phyloP scores from a whole-genome alignment of 2,888 invertebrate genomes.

The Cynaeus angustus region DNA sequence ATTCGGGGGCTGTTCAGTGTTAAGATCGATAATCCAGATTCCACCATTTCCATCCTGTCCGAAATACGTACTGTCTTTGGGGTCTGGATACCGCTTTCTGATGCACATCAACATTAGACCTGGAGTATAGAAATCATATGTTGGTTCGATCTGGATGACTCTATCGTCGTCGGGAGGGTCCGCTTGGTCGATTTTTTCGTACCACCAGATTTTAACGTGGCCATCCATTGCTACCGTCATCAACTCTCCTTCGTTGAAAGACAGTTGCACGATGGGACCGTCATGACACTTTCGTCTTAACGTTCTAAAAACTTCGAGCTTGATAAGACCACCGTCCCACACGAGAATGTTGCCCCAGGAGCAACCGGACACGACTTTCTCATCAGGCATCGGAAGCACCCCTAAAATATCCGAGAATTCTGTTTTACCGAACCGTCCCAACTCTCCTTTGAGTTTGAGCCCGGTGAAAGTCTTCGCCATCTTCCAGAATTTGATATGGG shows the following conservation, averaged over 20 bases:
- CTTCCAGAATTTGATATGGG: constrained; percentile 94
- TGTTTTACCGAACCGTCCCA: constrained; percentile 94
- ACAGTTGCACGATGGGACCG: constrained; percentile 82
- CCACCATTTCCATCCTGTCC: constrained; percentile 93
- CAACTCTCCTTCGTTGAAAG: constrained; percentile 67
- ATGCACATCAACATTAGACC: constrained; percentile 73
- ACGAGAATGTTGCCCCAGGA: constrained; percentile 94
- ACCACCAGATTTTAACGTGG: constrained; percentile 89
- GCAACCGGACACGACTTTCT: constrained; percentile 91
- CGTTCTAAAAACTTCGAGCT: constrained; percentile 85
- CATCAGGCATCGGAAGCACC: constrained; percentile 89
- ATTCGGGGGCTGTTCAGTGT: constrained; percentile 70
- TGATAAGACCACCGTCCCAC: constrained; percentile 93
- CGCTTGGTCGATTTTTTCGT: constrained; percentile 91
- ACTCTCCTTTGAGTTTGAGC: constrained; percentile 88
- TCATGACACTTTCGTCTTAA: constrained; percentile 84
- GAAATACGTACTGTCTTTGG: constrained; percentile 76
- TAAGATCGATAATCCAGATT: constrained; percentile 83
- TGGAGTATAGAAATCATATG: constrained; percentile 83
- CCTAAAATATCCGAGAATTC: constrained; percentile 93
- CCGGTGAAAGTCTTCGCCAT: constrained; percentile 94
- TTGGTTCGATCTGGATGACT: constrained; percentile 88
- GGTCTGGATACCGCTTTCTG: constrained; percentile 70
- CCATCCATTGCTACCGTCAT: constrained; percentile 80
- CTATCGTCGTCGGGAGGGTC: constrained; percentile 88